Evolutionary conservation across 2,888 invertebrate species (phyloP).

Genomic region (Drosophila buzzatii): DNA sequence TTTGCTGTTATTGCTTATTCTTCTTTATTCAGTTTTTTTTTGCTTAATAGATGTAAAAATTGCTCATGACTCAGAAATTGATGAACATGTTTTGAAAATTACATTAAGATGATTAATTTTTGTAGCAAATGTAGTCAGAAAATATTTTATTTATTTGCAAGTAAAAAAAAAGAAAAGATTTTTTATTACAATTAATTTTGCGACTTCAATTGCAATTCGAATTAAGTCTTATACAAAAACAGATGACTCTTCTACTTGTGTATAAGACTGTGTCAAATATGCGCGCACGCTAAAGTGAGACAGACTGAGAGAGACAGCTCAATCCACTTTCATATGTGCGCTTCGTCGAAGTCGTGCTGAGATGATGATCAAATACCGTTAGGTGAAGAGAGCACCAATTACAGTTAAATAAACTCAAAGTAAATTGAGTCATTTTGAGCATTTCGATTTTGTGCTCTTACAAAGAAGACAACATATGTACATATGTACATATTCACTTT

Average conservation of each 20-base stretch:
- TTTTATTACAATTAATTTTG: neutral
- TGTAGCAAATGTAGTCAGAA: neutral
- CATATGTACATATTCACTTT: too few relatives aligned
- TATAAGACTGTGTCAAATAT: neutral
- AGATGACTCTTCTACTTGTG: neutral
- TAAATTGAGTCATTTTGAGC: neutral
- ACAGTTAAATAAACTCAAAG: neutral
- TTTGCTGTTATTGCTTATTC: neutral
- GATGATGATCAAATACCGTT: neutral
- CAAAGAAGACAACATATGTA: neutral
- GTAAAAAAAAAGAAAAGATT: too few relatives aligned
- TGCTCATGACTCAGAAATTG: slow-evolving; percentile 3
- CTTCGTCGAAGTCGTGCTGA: neutral
- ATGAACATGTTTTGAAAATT: neutral
- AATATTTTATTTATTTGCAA: neutral
- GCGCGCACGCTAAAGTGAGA: neutral
- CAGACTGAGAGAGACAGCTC: neutral
- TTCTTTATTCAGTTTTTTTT: neutral
- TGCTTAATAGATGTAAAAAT: neutral
- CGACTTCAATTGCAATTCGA: too few relatives aligned
- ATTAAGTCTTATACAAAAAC: neutral
- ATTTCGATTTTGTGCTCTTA: neutral
- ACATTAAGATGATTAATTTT: neutral
- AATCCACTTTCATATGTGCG: neutral
- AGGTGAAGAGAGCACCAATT: neutral